These are phyloP conservation scores for Rhinella marina DNA, from an alignment of 2,797 vertebrate genomes.

Conservation along the genomic window DNA sequence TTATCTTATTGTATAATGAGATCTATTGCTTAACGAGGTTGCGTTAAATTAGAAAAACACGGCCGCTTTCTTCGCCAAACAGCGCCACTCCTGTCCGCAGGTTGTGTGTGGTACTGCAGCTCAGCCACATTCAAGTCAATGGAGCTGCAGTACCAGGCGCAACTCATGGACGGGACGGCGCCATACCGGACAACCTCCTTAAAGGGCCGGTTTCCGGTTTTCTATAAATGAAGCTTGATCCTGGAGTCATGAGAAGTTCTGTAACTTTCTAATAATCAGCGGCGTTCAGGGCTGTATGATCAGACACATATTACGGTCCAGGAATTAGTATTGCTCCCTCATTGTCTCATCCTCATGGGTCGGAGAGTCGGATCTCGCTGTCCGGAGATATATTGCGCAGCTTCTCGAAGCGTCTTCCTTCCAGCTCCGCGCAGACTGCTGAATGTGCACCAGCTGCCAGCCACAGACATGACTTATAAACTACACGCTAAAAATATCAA, in stretches of 20 bases:
- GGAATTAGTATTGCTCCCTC: not conserved
- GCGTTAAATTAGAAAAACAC: too few relatives aligned
- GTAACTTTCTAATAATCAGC: not conserved
- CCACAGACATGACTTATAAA: constrained; percentile 55
- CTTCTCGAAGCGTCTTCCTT: not conserved
- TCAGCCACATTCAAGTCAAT: not conserved
- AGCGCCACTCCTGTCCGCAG: too few relatives aligned
- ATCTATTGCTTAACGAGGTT: too few relatives aligned
- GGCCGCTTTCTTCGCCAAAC: too few relatives aligned
- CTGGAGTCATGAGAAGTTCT: not conserved
- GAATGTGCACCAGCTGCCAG: constrained; percentile 44
- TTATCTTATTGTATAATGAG: too few relatives aligned
- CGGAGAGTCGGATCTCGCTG: not conserved
- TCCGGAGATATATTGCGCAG: constrained; percentile 27
- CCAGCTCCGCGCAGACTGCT: constrained; percentile 34
- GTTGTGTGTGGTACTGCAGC: too few relatives aligned
- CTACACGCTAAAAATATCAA: constrained; percentile 52
- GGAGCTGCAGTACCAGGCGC: not conserved
- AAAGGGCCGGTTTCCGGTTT: not conserved
- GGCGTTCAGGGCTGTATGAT: too few relatives aligned
- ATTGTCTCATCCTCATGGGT: not conserved
- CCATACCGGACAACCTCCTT: too few relatives aligned
- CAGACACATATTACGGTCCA: too few relatives aligned
- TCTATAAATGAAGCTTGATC: not conserved
- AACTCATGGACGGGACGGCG: not conserved